These are phyloP conservation scores for Drosophila ficusphila DNA, from an alignment of 1,140 invertebrate genomes.

Conservation along the genomic window DNA sequence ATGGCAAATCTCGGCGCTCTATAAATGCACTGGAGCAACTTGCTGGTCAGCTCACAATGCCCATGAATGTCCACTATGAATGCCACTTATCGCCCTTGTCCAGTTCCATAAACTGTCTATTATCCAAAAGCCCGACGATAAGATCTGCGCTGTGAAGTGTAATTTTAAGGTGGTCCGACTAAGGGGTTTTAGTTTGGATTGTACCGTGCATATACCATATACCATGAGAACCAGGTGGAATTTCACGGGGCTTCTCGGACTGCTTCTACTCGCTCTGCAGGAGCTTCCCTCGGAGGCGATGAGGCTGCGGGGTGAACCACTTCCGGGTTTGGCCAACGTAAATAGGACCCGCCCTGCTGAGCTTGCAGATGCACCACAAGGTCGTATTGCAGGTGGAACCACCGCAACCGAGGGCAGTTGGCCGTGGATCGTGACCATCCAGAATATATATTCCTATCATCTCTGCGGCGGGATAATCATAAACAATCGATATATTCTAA, in stretches of 20 bases:
- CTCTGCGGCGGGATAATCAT: conserved; percentile 84
- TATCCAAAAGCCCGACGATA: conserved; percentile 49
- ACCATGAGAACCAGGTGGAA: conserved; percentile 53
- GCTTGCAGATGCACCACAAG: not conserved
- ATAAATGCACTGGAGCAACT: conserved; percentile 41
- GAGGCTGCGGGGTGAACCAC: conserved; percentile 35
- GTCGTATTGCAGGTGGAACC: conserved; percentile 83
- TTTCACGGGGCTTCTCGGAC: conserved; percentile 10
- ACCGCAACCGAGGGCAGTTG: conserved; percentile 70
- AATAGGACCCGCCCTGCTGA: not conserved
- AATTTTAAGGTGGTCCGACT: conserved; percentile 25
- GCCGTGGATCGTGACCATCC: conserved; percentile 83
- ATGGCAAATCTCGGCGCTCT: conserved; percentile 49
- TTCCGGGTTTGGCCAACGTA: conserved; percentile 29
- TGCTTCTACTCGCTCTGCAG: not conserved
- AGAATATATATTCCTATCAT: conserved; percentile 65
- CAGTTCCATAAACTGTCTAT: conserved; percentile 26
- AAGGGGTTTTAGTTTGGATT: conserved; percentile 59
- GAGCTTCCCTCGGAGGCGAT: conserved; percentile 13
- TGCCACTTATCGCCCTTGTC: conserved; percentile 38
- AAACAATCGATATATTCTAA: conserved; percentile 71
- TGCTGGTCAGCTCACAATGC: conserved; percentile 18
- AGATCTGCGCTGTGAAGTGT: conserved; percentile 44
- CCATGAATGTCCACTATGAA: conserved; percentile 25
- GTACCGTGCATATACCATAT: conserved; percentile 9